Percentiles rank a stretch among this genome's conserved stretches.
phyloP scores from a whole-genome alignment of 1,140 invertebrate genomes.

The Zaprionus davidi region DNA sequence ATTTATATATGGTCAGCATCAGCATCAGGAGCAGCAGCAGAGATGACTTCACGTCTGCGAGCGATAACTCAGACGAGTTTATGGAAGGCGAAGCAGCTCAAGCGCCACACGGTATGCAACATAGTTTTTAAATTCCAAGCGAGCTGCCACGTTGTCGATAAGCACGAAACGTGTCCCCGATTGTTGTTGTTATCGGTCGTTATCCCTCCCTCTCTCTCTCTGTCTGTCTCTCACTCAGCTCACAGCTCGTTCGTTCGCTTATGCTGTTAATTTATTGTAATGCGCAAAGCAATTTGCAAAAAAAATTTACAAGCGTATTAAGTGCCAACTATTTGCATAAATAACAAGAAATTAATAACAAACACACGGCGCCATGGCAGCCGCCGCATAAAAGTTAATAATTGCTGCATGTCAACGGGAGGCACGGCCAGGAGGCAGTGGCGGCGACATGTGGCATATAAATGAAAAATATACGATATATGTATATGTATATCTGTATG shows the following conservation, averaged over 20 bases:
- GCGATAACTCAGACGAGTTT: constrained; percentile 77
- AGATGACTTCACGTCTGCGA: constrained; percentile 80
- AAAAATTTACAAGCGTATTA: constrained; percentile 71
- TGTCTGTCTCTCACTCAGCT: not conserved
- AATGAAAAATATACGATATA: constrained; percentile 69
- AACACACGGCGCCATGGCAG: constrained; percentile 80
- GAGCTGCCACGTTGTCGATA: constrained; percentile 60
- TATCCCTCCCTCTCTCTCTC: not conserved
- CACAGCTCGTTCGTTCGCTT: constrained; percentile 34
- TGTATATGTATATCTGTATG: not conserved
- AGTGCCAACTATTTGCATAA: constrained; percentile 83
- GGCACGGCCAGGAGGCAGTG: constrained; percentile 17
- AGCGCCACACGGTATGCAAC: constrained; percentile 45
- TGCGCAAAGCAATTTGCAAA: constrained; percentile 68
- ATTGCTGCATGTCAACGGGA: constrained; percentile 79
- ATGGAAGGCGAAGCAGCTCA: constrained; percentile 42
- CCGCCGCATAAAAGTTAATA: constrained; percentile 80
- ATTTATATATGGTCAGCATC: constrained; percentile 48
- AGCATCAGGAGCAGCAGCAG: constrained; percentile 17
- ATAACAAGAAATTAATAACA: constrained; percentile 84
- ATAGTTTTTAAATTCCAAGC: constrained; percentile 63
- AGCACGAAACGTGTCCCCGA: constrained; percentile 61
- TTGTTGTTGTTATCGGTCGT: constrained; percentile 16
- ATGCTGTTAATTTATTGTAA: constrained; percentile 76
- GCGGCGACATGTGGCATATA: constrained; percentile 69